A percentile compares a stretch with the other conserved stretches of the same genome.
Conservation (phyloP, 2,113 vertebrate species). For the Antigone vipio region DNA sequence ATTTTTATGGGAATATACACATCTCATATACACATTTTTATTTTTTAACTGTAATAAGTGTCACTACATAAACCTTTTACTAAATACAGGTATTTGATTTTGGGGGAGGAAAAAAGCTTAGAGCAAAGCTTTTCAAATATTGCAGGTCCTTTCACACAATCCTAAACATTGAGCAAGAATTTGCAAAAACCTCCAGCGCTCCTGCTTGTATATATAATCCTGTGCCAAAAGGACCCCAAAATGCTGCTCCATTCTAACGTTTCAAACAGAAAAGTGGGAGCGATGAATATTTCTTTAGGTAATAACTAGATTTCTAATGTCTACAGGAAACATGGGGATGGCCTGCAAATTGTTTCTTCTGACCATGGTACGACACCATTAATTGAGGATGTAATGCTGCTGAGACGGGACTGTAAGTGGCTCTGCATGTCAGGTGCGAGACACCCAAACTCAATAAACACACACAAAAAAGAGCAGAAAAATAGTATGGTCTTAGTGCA, state of each 20-base stretch:
- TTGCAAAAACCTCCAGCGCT: not conserved
- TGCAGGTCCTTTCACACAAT: not conserved
- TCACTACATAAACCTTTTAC: not conserved
- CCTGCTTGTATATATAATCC: not conserved
- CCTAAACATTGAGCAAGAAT: not conserved
- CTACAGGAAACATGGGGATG: not conserved
- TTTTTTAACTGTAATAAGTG: not conserved
- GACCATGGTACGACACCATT: accelerated
- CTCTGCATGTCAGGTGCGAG: accelerated
- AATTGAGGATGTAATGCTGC: not conserved
- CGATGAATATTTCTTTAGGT: not conserved
- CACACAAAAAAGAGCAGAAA: not conserved
- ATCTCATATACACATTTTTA: not conserved
- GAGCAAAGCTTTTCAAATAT: not conserved
- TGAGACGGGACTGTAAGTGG: not conserved
- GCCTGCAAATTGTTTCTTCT: not conserved
- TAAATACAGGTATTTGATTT: not conserved
- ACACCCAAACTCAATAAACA: not conserved
- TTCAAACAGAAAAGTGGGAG: not conserved
- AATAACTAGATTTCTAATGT: not conserved
- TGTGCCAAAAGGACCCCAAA: not conserved
- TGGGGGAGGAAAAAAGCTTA: not conserved
- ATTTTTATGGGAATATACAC: not conserved
- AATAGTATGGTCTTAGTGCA: not conserved
- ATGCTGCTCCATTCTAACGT: not conserved